Percentiles rank a stretch among this genome's conserved stretches.
Evolutionary conservation across 2,797 vertebrate genomes (phyloP).

Genomic region (Rallus crepitans): DNA sequence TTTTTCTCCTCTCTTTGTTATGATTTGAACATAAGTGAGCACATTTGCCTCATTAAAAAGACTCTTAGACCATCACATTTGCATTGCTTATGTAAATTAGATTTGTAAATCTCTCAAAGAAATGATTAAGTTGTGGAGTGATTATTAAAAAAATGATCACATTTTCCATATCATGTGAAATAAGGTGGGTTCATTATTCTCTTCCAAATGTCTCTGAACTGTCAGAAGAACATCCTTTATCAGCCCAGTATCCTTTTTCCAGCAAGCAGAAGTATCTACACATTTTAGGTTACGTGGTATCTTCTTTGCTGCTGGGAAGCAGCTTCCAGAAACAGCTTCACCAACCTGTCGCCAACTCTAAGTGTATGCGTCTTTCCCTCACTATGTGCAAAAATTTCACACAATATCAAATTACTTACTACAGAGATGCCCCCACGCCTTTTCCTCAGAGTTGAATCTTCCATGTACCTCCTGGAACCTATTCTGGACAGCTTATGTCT

Average conservation of each 20-base stretch:
- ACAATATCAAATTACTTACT: fast-evolving
- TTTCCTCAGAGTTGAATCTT: not conserved
- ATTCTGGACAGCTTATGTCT: not conserved
- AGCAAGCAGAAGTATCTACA: not conserved
- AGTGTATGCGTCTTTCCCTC: fast-evolving
- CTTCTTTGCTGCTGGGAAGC: not conserved
- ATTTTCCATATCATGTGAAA: not conserved
- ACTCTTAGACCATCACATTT: not conserved
- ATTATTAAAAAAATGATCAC: not conserved
- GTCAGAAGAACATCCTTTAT: not conserved
- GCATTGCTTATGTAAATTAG: slow-evolving; percentile 27
- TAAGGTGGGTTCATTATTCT: not conserved
- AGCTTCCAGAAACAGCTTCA: not conserved
- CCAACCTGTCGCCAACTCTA: not conserved
- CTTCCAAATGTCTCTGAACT: not conserved
- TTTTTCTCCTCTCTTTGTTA: not conserved
- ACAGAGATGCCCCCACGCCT: not conserved
- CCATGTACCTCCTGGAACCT: not conserved
- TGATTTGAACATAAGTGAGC: slow-evolving; percentile 16
- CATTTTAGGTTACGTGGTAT: not conserved
- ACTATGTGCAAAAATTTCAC: not conserved
- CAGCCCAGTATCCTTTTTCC: not conserved
- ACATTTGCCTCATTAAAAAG: slow-evolving; percentile 22
- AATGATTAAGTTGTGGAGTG: not conserved
- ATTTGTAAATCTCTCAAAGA: slow-evolving; percentile 21